Evolutionary conservation across 2,113 vertebrate genomes (phyloP), one percentile per base, ranked within the genome.

Genomic region (Oryzias celebensis): DNA sequence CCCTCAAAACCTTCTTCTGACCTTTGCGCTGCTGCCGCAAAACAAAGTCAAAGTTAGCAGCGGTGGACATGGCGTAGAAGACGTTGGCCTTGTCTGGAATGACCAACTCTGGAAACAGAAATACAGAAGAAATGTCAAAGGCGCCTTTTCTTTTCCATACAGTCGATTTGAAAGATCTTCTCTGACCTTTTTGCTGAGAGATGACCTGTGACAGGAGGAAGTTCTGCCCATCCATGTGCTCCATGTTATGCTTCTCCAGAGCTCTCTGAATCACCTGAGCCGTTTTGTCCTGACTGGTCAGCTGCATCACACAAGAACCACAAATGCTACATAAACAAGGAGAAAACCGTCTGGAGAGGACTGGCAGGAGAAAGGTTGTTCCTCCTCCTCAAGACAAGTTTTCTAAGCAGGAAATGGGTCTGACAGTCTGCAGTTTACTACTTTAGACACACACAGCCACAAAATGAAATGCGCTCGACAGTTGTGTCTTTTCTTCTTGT

Each of bases 251-350:
- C 53, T 95, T 95, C 68, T 93, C 90, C 66, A 95, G 42, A 5
- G 92, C 92, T 52, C 92, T 83, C 56, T 90, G 89, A 3, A 95
- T 90, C 72, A 95, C 94, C 0, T 90, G 81, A 3, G 91, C 83
- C 0, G 92, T 92, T 86, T 95, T 95, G 81, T 95, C 94, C 81
- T 95, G 94, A 57, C 93, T 94, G 17, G 94, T 95, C 56, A 95
- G 79, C 94, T 95, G 58, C 17, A 43, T 51, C 61, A 52, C 14
- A 65, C 15, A 76, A 78, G 15, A 73, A 23, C 4, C 5, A 54
- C 1, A 42, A 42, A 13, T 41, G 12, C 2, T 22, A 4, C 36
- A 56, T 14, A 52, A 15, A 55, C 36, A 2, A 17, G 7, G 36
- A 36, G 36, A 12, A 36, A 36, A 36, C 36, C 36, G 2, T 28